These are phyloP conservation scores for Macrotis lagotis DNA, from an alignment of 2,113 vertebrate genomes.

Conservation along the genomic window DNA sequence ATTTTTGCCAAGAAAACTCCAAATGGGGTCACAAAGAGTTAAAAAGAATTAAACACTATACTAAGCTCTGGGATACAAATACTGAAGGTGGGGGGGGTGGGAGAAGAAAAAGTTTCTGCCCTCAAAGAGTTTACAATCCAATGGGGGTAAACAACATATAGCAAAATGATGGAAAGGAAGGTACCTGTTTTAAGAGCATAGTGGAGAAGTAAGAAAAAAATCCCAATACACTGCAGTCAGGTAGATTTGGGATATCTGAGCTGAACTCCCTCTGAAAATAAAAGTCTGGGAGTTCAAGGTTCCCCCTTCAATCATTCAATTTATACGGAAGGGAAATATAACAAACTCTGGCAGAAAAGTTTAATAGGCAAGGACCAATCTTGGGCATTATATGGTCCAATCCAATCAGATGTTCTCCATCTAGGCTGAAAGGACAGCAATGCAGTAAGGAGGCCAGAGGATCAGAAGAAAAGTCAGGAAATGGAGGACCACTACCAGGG, in stretches of 20 bases:
- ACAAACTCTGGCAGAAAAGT: neutral
- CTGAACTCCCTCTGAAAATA: neutral
- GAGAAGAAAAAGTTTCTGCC: neutral
- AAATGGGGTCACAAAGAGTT: neutral
- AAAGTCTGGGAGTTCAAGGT: neutral
- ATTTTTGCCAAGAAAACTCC: neutral
- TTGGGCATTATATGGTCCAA: accelerated
- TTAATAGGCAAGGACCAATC: neutral
- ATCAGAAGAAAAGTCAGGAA: neutral
- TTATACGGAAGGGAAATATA: neutral
- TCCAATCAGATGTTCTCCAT: neutral
- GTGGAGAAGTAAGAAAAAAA: neutral
- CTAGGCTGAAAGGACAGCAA: neutral
- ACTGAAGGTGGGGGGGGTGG: neutral
- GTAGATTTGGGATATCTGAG: neutral
- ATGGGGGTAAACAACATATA: neutral
- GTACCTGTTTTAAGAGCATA: neutral
- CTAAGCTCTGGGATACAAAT: neutral
- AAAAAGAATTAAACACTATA: neutral
- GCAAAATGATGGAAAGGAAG: neutral
- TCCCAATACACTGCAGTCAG: neutral
- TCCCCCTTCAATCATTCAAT: neutral
- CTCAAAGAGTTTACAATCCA: neutral
- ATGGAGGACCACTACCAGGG: neutral
- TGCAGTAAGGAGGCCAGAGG: neutral